Conservation (phyloP, 1,140 invertebrate species). For the Rhopalosiphum padi region DNA sequence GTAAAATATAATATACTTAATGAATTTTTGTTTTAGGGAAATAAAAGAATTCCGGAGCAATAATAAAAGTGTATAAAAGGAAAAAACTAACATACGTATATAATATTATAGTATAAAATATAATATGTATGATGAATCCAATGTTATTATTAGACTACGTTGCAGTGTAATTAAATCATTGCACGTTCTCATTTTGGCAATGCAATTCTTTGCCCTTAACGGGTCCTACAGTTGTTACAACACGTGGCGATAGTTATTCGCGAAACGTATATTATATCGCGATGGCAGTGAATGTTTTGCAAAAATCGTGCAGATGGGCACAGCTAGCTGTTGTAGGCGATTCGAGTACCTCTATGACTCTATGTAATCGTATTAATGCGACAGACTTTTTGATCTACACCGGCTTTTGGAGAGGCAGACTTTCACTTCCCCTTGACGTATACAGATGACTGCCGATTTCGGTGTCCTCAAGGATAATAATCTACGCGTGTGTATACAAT, state of each 20-base stretch:
- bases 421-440: background rate
- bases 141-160: background rate
- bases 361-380: background rate
- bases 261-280: background rate
- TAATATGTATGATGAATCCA: background rate
- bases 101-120: background rate
- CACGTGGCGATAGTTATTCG: background rate
- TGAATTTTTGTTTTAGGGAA: background rate
- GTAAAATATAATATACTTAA: background rate
- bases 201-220: background rate
- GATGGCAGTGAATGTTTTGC: background rate
- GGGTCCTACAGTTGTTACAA: background rate
- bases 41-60: background rate
- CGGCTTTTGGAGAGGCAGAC: slow-evolving; percentile 6
- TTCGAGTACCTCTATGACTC: background rate
- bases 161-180: background rate
- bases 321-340: background rate
- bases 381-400: background rate
- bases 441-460: background rate
- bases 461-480: background rate
- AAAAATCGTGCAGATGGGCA: background rate
- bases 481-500: background rate
- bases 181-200: slow-evolving; percentile 16
- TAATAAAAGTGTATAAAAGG: background rate
- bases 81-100: background rate